These are phyloP conservation scores for Lacanobia wlatinum DNA, from an alignment of 2,888 invertebrate genomes.

Conservation along the genomic window DNA sequence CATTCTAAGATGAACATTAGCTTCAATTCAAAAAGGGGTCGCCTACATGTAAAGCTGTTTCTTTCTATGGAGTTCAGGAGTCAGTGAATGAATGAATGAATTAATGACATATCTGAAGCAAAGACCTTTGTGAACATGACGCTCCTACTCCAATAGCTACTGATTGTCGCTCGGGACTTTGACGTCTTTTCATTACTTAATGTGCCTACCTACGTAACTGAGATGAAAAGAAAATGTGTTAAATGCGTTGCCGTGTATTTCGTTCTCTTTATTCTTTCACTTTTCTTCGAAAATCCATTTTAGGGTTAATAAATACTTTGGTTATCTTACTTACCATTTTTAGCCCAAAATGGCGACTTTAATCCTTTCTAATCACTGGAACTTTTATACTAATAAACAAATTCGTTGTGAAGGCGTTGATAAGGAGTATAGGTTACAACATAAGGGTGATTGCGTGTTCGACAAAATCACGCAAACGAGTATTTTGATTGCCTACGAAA, in stretches of 20 bases:
- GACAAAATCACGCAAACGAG: too few relatives aligned
- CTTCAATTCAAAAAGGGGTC: conserved; percentile 3
- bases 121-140: conserved; percentile 13
- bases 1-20: conserved; percentile 1
- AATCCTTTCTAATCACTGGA: too few relatives aligned
- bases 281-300: too few relatives aligned
- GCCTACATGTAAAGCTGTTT: conserved; percentile 9
- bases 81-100: conserved; percentile 15
- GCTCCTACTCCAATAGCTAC: conserved; percentile 13
- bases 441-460: too few relatives aligned
- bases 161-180: conserved; percentile 2
- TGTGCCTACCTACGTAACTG: conserved; percentile 4
- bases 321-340: too few relatives aligned
- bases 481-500: too few relatives aligned
- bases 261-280: too few relatives aligned
- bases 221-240: conserved; percentile 14
- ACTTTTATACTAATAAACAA: too few relatives aligned
- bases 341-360: too few relatives aligned
- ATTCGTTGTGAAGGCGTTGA: too few relatives aligned
- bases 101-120: conserved; percentile 11
- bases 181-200: conserved; percentile 16
- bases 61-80: conserved; percentile 1
- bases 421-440: too few relatives aligned
- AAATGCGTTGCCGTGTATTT: neutral
- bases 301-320: too few relatives aligned